Base-by-base conservation (phyloP, 2,888 invertebrate species). In the Chorisops tibialis region DNA sequence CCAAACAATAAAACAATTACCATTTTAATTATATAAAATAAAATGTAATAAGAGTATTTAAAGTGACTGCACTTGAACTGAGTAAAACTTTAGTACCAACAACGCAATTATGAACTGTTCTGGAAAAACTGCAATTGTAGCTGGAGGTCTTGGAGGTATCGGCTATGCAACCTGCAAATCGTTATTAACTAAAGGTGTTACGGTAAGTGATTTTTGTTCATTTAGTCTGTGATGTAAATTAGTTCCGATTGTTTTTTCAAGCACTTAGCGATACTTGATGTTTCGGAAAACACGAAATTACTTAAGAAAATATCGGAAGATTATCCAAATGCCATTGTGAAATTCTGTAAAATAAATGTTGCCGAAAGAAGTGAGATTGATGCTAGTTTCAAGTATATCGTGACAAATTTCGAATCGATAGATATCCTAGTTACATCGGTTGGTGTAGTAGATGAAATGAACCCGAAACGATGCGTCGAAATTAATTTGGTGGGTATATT, bases 341-440 rank as follows among this genome's bases (percentile, higher is more conserved):
- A 71, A 22, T 74, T 72, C 63, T 68, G 73, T 63, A 74, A 72
- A 54, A 69, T 74, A 48, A 72, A 76, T 54, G 68, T 76, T 3
- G 68, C 71, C 66, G 72, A 73, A 3, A 68, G 67, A 43, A 18
- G 63, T 16, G 73, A 70, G 52, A 73, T 76, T 54, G 72, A 73
- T 48, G 71, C 71, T 50, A 68, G 68, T 2, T 71, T 75, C 64
- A 68, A 69, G 62, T 70, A 71, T 60, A 69, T 74, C 63, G 69
- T 70, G 14, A 69, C 69, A 3, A 66, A 70, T 64, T 69, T 70
- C 16, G 68, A 72, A 7, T 69, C 73, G 49, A 73, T 76, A 60
- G 76, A 76, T 72, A 70, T 75, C 50, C 64, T 76, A 38, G 67
- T 76, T 38, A 75, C 74, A 61, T 70, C 70, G 12, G 74, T 72